Base-by-base conservation (phyloP, 2,888 invertebrate genomes). In the Vandiemenella viatica region DNA sequence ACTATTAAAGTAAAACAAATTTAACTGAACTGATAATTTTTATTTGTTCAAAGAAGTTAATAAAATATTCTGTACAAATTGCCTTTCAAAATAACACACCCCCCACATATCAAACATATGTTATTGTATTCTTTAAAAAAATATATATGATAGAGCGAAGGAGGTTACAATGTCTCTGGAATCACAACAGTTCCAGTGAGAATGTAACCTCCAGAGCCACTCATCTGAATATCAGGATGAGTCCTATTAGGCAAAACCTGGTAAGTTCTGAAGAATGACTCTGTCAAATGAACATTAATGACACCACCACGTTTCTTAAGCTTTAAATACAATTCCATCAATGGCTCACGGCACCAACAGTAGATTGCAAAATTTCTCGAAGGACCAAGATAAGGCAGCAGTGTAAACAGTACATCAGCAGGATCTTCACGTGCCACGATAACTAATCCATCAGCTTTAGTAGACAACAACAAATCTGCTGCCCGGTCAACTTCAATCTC, bases 161-260 rank as follows among this genome's bases (percentile, higher is more conserved):
- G n/a, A n/a, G n/a, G n/a, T n/a, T n/a, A n/a, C n/a, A n/a, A n/a
- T n/a, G n/a, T n/a, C n/a, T n/a, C n/a, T n/a, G n/a, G n/a, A n/a
- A n/a, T n/a, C n/a, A n/a, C n/a, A n/a, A 64, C 55, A 50, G 66
- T 76, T 51, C 84, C 95, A 54, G 82, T 80, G 55, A 97, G 69
- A 53, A 97, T 67, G 67, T 83, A 96, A 1, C 97, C 97, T 61
- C 95, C 87, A 51, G 79, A 79, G 42, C 80, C 83, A 62, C 80
- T 85, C 83, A 93, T 96, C 58, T 78, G 79, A 26, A 96, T 90
- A 63, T 88, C 83, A 1, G 97, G 97, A 72, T 97, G 97, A 16
- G 96, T 96, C 64, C 97, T 75, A 55, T 88, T 82, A 2, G 85
- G 81, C 53, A 92, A 67, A 22, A 91, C 81, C 75, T 96, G 96